Evolutionary conservation across 2,113 vertebrate species (phyloP).

Genomic region (Clarias magur): DNA sequence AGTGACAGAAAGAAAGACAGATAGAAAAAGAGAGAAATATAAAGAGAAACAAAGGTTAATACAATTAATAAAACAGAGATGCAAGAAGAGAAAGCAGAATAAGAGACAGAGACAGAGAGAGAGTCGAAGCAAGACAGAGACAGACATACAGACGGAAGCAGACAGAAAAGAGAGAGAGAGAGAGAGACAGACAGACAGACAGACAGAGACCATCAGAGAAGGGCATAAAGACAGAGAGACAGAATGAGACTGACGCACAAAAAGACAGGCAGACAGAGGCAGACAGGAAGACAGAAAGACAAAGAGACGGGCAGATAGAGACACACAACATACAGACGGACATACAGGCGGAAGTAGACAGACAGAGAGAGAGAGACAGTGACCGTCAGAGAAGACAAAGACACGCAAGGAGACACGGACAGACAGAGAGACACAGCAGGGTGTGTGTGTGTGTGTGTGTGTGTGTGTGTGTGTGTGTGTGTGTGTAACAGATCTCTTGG

Average conservation of each 20-base stretch:
- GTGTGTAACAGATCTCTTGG: conserved; percentile 61
- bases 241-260: neutral
- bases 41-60: neutral
- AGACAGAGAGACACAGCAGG: conserved; percentile 19
- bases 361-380: neutral
- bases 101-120: neutral
- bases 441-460: conserved; percentile 17
- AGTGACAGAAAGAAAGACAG: neutral
- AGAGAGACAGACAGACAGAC: too few relatives aligned
- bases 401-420: neutral
- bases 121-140: neutral
- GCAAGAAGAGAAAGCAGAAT: neutral
- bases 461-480: conserved; percentile 34
- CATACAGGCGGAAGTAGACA: neutral
- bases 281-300: neutral
- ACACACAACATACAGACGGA: neutral
- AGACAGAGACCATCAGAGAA: neutral
- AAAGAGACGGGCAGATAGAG: neutral
- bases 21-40: neutral
- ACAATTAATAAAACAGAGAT: neutral
- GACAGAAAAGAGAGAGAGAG: neutral
- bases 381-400: neutral
- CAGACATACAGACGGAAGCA: neutral
- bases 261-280: neutral
- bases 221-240: neutral